A percentile compares a stretch with the other conserved stretches of the same genome.
These are phyloP conservation scores for Chymomyza costata DNA, from an alignment of 1,140 invertebrate genomes.

Conservation along the genomic window DNA sequence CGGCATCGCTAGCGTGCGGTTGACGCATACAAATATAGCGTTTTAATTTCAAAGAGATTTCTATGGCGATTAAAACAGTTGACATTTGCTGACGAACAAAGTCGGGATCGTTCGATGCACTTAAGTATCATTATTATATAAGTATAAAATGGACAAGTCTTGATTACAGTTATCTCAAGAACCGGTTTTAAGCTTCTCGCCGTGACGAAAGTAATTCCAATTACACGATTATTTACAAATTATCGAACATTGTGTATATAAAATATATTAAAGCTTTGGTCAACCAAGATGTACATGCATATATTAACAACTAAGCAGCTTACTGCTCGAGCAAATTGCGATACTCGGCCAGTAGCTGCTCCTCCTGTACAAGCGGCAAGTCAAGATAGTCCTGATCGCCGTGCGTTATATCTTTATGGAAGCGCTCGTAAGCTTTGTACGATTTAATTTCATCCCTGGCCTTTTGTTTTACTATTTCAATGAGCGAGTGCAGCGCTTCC, in stretches of 20 bases:
- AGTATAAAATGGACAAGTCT: constrained; percentile 52
- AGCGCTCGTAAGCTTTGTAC: constrained; percentile 77
- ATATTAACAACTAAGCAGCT: constrained; percentile 7
- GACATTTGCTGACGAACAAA: constrained; percentile 2
- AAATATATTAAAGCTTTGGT: too few species aligned
- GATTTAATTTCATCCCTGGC: constrained; percentile 48
- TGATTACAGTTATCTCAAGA: constrained; percentile 56
- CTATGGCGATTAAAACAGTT: constrained; percentile 17
- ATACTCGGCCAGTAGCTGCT: constrained; percentile 79
- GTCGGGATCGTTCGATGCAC: constrained; percentile 15
- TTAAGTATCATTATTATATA: constrained; percentile 55
- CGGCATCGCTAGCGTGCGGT: too few species aligned
- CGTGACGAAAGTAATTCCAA: too few species aligned
- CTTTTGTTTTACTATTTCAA: constrained; percentile 35
- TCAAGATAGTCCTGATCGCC: constrained; percentile 81
- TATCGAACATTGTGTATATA: too few species aligned
- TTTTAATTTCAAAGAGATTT: constrained; percentile 36
- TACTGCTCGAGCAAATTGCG: constrained; percentile 77
- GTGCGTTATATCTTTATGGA: constrained; percentile 78
- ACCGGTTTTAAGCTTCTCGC: constrained; percentile 26
- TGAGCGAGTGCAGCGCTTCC: constrained; percentile 9
- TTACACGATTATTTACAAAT: too few species aligned
- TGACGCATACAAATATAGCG: constrained; percentile 15
- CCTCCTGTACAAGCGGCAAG: constrained; percentile 78
- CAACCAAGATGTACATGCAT: too few species aligned